These are phyloP conservation scores for Cygnus atratus DNA, from an alignment of 2,113 vertebrate species.

Conservation along the genomic window DNA sequence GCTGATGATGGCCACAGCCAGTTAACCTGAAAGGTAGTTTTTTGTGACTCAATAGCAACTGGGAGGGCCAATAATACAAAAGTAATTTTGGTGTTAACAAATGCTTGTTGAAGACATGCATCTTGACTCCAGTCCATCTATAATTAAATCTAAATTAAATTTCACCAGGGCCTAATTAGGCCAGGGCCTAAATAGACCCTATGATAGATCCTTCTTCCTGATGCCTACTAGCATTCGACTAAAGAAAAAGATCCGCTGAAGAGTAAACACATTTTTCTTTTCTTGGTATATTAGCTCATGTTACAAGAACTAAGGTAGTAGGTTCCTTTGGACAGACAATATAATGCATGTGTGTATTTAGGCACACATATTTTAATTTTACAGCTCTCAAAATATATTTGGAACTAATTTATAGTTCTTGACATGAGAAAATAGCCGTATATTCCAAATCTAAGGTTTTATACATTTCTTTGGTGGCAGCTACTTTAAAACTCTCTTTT, in stretches of 20 bases:
- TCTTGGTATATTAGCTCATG: not conserved
- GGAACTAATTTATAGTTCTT: not conserved
- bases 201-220: not conserved
- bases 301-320: not conserved
- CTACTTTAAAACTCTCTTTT: not conserved
- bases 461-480: not conserved
- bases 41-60: not conserved
- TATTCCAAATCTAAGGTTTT: not conserved
- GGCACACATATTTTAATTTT: not conserved
- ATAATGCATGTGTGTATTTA: not conserved
- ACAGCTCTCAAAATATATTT: not conserved
- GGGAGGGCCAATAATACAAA: not conserved
- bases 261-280: not conserved
- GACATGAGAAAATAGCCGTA: not conserved
- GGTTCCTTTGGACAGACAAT: not conserved
- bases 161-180: slow-evolving; percentile 1
- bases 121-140: slow-evolving; percentile 16
- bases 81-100: not conserved
- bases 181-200: not conserved
- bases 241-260: not conserved
- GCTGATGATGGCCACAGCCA: not conserved
- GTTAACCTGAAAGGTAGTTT: not conserved
- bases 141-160: slow-evolving; percentile 71
- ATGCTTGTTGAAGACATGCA: not conserved
- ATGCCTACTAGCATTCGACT: not conserved